Base-by-base conservation (phyloP, 2,888 invertebrate species). In the Microdon myrmicae region DNA sequence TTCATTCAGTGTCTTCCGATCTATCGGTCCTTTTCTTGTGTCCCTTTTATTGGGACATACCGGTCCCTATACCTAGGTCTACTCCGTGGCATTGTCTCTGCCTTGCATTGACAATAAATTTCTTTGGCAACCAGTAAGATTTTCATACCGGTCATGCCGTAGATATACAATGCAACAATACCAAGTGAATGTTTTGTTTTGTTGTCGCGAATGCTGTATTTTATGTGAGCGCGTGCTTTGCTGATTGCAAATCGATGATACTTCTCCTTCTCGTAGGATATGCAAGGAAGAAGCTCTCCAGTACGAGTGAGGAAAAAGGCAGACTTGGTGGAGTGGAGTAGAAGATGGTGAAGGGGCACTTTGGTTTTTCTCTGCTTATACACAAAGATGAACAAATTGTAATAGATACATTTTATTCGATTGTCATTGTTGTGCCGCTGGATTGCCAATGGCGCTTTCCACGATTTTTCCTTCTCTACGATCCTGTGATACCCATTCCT, bases 181-280 rank as follows among this genome's bases (percentile, higher is more conserved):
- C n/a, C 26, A 34, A 4, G 26, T 4, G 14, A 16, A 10, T n/a
- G 6, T 31, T 9, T 31, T 23, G 3, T 17, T 41, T 17, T 28
- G 14, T 38, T 25, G 19, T 23, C 19, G 14, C n/a, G 32, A 28
- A 56, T 45, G 39, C 51, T 41, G 67, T 67, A 70, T 68, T 70
- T 71, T 70, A 71, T 72, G 71, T 69, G 69, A 70, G 61, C 71
- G 72, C 71, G 72, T 66, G 68, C 67, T 60, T 56, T 49, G 60
- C 37, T 67, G 67, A 69, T 67, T 64, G 58, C 58, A 43, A 64
- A 58, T 58, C 64, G 51, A 64, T 58, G 64, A 58, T 64, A 64
- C 47, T 51, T 17, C 14, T 12, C 13, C n/a, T n/a, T n/a, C n/a
- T n/a, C n/a, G 22, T 61, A 41, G 64, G 56, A 64, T 64, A 56